Percentiles rank a stretch among this genome's conserved stretches.
These are phyloP conservation scores for Struthio camelus DNA, from an alignment of 2,113 vertebrate genomes.

Conservation along the genomic window DNA sequence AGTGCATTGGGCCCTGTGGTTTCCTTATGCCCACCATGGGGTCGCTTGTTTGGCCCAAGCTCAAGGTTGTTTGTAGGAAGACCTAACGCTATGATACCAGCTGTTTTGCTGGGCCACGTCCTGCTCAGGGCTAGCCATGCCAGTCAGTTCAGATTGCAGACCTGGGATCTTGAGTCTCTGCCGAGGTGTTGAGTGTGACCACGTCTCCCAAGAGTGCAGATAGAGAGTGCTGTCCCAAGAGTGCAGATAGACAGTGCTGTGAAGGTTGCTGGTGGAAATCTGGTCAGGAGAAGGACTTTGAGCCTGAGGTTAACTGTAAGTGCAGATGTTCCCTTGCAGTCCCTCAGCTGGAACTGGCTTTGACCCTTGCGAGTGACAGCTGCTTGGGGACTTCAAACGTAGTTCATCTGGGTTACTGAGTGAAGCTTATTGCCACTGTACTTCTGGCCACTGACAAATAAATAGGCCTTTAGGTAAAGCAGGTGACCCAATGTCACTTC, in stretches of 20 bases:
- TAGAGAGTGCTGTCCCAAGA: not conserved
- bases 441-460: not conserved
- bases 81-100: rapidly evolving
- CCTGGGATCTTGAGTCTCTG: not conserved
- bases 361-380: rapidly evolving
- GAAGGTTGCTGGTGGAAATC: no score
- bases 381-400: not conserved
- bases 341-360: not conserved
- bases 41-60: not conserved
- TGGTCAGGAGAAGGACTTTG: not conserved
- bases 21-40: not conserved
- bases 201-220: rapidly evolving
- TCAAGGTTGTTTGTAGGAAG: not conserved
- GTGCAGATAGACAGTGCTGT: not conserved
- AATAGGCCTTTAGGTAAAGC: not conserved
- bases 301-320: not conserved
- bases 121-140: not conserved
- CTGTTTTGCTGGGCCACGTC: rapidly evolving
- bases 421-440: rapidly evolving
- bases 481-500: not conserved
- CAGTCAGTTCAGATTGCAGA: not conserved
- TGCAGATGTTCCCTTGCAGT: rapidly evolving
- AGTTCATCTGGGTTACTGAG: not conserved
- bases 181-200: not conserved
- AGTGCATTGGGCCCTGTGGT: rapidly evolving